A percentile compares a stretch with the other conserved stretches of the same genome.
Evolutionary conservation across 2,888 invertebrate genomes (phyloP).

Genomic region (Cantharis nigra): DNA sequence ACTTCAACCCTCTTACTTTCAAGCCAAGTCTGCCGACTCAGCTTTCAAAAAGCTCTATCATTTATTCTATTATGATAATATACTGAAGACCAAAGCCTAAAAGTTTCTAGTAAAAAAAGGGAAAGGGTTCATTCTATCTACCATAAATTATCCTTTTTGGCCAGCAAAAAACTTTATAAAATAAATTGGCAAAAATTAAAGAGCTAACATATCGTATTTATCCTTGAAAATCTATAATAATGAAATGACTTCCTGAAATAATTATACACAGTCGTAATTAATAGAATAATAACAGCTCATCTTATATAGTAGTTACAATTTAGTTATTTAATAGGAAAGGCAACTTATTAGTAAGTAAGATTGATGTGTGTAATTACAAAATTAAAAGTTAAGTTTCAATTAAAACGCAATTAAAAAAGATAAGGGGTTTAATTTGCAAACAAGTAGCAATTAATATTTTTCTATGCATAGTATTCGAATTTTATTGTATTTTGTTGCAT

Average conservation of each 20-base stretch:
- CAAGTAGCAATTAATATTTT: not conserved
- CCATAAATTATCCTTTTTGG: not conserved
- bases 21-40: too few species aligned
- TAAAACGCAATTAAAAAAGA: not conserved
- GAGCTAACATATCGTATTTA: not conserved
- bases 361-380: not conserved
- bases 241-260: constrained; percentile 4
- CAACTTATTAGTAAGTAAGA: not conserved
- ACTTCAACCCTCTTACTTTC: too few species aligned
- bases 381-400: not conserved
- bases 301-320: not conserved
- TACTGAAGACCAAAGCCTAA: too few species aligned
- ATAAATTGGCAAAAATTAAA: not conserved
- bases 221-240: constrained; percentile 1
- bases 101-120: not conserved
- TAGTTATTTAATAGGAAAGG: not conserved
- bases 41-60: too few species aligned
- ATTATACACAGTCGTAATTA: not conserved
- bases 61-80: too few species aligned
- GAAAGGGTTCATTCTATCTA: too few species aligned
- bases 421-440: not conserved
- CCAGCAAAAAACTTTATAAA: not conserved
- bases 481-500: not conserved
- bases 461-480: not conserved
- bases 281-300: constrained; percentile 2